A percentile compares a stretch with the other conserved stretches of the same genome.
phyloP scores from a whole-genome alignment of 2,113 vertebrate genomes.

The Archilochus colubris region DNA sequence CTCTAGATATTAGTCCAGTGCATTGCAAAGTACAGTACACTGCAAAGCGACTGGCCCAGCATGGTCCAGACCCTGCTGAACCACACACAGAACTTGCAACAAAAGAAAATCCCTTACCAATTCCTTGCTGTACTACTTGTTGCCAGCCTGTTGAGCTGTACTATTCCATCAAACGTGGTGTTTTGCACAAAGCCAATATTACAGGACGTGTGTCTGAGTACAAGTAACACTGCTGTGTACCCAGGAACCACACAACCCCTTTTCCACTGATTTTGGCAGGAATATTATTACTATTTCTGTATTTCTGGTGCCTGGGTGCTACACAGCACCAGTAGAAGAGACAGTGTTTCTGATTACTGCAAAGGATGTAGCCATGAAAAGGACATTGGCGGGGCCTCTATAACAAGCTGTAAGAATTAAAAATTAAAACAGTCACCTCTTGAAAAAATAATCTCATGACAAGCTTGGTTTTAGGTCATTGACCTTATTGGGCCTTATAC shows the following conservation, averaged over 20 bases:
- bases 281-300: not conserved
- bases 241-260: fast-evolving
- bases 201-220: not conserved
- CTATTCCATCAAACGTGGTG: not conserved
- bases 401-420: not conserved
- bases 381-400: not conserved
- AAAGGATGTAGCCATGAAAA: not conserved
- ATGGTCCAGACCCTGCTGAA: not conserved
- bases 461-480: not conserved
- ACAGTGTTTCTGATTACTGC: not conserved
- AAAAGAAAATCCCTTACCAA: not conserved
- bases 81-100: not conserved
- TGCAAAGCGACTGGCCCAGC: not conserved
- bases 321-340: not conserved
- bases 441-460: not conserved
- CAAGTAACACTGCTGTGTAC: not conserved
- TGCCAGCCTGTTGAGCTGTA: too few relatives aligned
- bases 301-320: not conserved
- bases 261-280: not conserved
- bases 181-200: not conserved
- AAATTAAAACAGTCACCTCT: not conserved
- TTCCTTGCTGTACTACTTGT: not conserved
- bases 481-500: not conserved
- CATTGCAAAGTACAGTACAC: not conserved
- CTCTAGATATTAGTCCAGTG: not conserved